A percentile compares a stretch with the other conserved stretches of the same genome.
phyloP scores from a whole-genome alignment of 2,113 vertebrate species.

The Brevimyrus niger region DNA sequence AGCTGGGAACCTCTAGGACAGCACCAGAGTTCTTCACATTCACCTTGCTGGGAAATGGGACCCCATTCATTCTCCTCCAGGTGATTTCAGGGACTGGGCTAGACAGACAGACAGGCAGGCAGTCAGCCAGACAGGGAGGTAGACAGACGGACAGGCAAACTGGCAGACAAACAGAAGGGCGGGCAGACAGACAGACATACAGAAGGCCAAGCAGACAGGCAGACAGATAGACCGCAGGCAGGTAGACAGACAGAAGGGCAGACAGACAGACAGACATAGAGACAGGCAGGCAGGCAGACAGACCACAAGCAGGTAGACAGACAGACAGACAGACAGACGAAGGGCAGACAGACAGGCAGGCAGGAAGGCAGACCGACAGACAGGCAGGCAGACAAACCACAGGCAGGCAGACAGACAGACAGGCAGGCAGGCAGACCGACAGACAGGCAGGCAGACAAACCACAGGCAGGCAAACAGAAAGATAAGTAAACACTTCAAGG shows the following conservation, averaged over 20 bases:
- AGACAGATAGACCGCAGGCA: constrained; percentile 18
- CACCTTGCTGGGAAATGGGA: constrained; percentile 79
- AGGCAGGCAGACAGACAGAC: not conserved
- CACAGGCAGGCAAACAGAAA: not conserved
- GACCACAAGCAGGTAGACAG: not conserved
- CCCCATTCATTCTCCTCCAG: constrained; percentile 83
- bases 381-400: constrained; percentile 23
- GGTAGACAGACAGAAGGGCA: constrained; percentile 20
- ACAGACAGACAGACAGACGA: constrained; percentile 10
- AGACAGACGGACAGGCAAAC: constrained; percentile 28
- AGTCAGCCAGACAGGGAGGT: constrained; percentile 48
- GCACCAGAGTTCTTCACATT: constrained; percentile 77
- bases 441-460: constrained; percentile 24
- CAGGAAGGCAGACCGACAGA: too few relatives aligned
- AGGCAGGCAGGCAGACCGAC: too few relatives aligned
- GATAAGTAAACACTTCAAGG: not conserved
- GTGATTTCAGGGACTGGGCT: constrained; percentile 89
- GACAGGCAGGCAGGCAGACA: constrained; percentile 14
- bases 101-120: constrained; percentile 15
- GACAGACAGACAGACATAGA: constrained; percentile 26
- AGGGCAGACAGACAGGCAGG: constrained; percentile 21
- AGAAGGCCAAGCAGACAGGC: not conserved
- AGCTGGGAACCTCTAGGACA: constrained; percentile 82
- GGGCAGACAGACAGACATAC: not conserved
- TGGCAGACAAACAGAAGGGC: constrained; percentile 23